Conservation (phyloP, 2,888 invertebrate species). For the Yponomeuta sedellus region DNA sequence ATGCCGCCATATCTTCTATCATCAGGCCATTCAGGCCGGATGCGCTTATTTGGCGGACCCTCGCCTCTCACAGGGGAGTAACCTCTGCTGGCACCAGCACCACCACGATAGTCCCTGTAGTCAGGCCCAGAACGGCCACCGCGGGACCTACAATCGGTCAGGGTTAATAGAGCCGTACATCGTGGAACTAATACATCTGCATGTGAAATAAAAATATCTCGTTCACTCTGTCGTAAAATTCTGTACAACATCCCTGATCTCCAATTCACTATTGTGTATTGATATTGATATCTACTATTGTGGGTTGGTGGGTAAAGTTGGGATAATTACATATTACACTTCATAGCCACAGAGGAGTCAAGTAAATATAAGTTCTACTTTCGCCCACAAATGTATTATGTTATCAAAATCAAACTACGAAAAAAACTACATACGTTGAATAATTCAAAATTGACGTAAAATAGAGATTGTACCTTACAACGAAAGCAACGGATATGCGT, state of each 20-base stretch:
- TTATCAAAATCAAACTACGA: not conserved
- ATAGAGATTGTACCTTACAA: constrained; percentile 43
- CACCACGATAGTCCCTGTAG: constrained; percentile 85
- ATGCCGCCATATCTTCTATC: constrained; percentile 70
- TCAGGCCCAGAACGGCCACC: constrained; percentile 86
- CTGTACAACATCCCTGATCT: not conserved
- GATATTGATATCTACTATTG: too few species aligned
- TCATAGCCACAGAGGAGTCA: too few species aligned
- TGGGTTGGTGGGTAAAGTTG: too few species aligned
- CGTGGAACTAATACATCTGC: not conserved
- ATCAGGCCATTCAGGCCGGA: constrained; percentile 83
- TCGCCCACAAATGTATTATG: too few species aligned
- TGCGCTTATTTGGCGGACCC: constrained; percentile 85
- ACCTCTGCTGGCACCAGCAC: constrained; percentile 81
- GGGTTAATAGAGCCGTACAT: not conserved
- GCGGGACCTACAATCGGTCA: constrained; percentile 42
- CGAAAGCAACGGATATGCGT: constrained; percentile 39
- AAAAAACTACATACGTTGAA: not conserved
- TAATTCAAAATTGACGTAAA: constrained; percentile 2
- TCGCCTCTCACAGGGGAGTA: constrained; percentile 87
- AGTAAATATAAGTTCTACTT: too few species aligned
- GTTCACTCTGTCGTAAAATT: not conserved
- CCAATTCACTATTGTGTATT: too few species aligned
- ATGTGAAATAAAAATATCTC: not conserved
- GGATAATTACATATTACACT: too few species aligned